Conservation (phyloP, 2,113 vertebrate genomes). For the Columba janthina region DNA sequence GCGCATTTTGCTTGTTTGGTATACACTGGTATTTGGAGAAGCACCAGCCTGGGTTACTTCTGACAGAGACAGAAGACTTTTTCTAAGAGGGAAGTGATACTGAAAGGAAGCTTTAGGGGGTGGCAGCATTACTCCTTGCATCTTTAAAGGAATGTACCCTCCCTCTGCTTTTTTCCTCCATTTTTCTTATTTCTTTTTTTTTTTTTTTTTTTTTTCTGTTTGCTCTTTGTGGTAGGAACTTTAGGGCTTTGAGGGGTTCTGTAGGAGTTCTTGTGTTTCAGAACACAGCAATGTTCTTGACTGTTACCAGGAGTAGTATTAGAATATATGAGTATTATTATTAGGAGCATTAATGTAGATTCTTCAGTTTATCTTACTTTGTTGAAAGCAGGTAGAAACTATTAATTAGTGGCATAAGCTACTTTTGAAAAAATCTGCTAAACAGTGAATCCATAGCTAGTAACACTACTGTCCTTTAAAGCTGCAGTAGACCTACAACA, state of each 20-base stretch:
- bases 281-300: background rate
- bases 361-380: background rate
- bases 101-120: background rate
- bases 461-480: constrained; percentile 3
- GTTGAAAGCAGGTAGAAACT: background rate
- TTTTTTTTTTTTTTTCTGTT: background rate
- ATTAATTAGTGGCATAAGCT: background rate
- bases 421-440: background rate
- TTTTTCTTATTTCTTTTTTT: background rate
- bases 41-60: background rate
- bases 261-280: background rate
- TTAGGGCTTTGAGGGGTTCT: background rate
- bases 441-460: background rate
- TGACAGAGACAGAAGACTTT: background rate
- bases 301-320: background rate
- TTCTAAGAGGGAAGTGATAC: background rate
- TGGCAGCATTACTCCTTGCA: background rate
- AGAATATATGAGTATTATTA: no score
- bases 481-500: background rate
- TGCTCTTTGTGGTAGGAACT: background rate
- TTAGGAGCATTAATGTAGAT: background rate
- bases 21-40: background rate
- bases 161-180: fast-evolving
- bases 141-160: background rate
- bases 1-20: background rate